These are phyloP conservation scores for Globodera rostochiensis DNA, from an alignment of 1,140 invertebrate species.

Conservation along the genomic window DNA sequence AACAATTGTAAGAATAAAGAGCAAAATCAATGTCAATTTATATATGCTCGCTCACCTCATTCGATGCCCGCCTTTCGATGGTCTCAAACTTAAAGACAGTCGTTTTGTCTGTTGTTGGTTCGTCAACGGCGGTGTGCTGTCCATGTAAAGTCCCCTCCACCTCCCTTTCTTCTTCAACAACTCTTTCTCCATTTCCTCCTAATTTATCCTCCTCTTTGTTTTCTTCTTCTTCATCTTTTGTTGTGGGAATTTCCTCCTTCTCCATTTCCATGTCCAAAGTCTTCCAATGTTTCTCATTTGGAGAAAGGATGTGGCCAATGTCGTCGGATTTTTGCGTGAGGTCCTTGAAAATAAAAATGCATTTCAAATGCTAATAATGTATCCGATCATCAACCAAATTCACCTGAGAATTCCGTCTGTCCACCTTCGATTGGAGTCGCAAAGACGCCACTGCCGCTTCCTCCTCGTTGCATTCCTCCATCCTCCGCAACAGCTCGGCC, in stretches of 20 bases:
- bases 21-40: not conserved
- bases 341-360: not conserved
- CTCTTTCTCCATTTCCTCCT: constrained; percentile 24
- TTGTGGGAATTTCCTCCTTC: not conserved
- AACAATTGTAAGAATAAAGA: not conserved
- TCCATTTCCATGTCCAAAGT: not conserved
- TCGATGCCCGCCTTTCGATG: constrained; percentile 31
- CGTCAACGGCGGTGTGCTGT: not conserved
- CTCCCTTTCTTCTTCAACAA: constrained; percentile 6
- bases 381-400: not conserved
- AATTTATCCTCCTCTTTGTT: not conserved
- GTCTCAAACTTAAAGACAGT: constrained; percentile 27
- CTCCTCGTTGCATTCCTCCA: constrained; percentile 16
- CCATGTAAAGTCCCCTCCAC: not conserved
- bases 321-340: not conserved
- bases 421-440: not conserved
- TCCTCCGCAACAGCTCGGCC: constrained; percentile 29
- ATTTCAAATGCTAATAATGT: not conserved
- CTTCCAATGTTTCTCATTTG: not conserved
- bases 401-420: not conserved
- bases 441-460: not conserved
- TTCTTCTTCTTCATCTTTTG: not conserved
- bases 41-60: constrained; percentile 11
- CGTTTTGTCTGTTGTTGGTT: not conserved
- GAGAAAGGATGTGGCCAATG: not conserved